Evolutionary conservation across 2,113 vertebrate species (phyloP).

Genomic region (Phrynocephalus versicolor): DNA sequence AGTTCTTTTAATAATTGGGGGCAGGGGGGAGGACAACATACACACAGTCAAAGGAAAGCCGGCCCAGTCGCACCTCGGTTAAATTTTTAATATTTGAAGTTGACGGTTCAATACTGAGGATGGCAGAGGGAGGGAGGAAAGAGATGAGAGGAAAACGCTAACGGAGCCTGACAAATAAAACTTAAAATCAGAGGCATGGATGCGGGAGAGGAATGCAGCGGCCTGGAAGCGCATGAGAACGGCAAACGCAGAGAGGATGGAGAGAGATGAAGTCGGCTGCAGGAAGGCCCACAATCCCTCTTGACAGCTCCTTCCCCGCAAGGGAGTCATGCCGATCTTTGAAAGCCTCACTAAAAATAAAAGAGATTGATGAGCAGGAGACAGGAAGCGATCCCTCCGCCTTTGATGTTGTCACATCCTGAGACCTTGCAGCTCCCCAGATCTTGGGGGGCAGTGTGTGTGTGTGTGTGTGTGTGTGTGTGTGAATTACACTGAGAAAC

Average conservation of each 20-base stretch:
- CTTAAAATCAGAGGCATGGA: not conserved
- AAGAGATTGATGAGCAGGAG: not conserved
- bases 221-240: not conserved
- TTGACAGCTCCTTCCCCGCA: not conserved
- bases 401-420: not conserved
- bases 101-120: not conserved
- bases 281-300: not conserved
- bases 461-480: too few species aligned
- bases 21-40: not conserved
- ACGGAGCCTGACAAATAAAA: not conserved
- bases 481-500: too few species aligned
- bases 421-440: not conserved
- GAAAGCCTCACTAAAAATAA: not conserved
- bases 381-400: not conserved
- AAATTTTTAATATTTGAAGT: not conserved
- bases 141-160: not conserved
- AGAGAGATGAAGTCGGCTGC: not conserved
- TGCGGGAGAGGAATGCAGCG: not conserved
- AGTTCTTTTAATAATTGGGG: slow-evolving; percentile 19
- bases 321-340: not conserved
- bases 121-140: not conserved
- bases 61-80: not conserved
- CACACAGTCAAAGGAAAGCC: not conserved
- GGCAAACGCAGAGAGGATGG: fast-evolving
- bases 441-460: too few species aligned